Base-by-base conservation (phyloP, 2,888 invertebrate genomes). In the Chymomyza procnemis region DNA sequence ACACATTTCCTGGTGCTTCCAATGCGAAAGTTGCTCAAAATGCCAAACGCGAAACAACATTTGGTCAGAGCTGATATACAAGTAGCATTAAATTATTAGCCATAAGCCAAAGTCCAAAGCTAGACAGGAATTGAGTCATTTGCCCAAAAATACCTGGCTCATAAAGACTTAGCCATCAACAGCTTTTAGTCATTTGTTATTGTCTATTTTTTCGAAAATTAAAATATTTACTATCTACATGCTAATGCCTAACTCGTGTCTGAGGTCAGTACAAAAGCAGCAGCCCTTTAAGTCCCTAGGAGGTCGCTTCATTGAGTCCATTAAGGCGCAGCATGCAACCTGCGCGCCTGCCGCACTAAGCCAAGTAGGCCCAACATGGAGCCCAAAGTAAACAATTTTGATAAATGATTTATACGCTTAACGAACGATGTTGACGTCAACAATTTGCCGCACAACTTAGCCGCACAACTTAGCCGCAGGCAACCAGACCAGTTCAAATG, bases 391-490 rank as follows among this genome's bases (percentile, higher is more conserved):
- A 16, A 34, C 6, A 50, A 18, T 19, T 50, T 22, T 14, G 47
- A 21, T 47, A 22, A 60, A 61, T 61, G 61, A 61, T 50, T 50
- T 54, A 61, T 52, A 50, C 26, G 5, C 6, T 52, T 1, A 16
- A 8, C 52, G 19, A 14, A 1, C n/a, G 14, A 19, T 18, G 30
- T 21, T 61, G 52, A 61, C 52, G 52, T 52, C 61, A 61, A 52
- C 30, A 30, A 30, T 21, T 19, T 18, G 26, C 50, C 50, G 47
- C 47, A 47, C 47, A 47, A 47, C 16, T n/a, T 16, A 47, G 1
- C 47, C 47, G 50, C 50, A 50, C n/a, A n/a, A n/a, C 16, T n/a
- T 16, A 47, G 1, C 47, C 47, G 50, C 50, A 50, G 50, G 50
- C 50, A 19, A 16, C 12, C 34, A 41, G 34, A 18, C 16, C 50